phyloP scores from a whole-genome alignment of 2,888 invertebrate species.

The Leptinotarsa rubiginosa region DNA sequence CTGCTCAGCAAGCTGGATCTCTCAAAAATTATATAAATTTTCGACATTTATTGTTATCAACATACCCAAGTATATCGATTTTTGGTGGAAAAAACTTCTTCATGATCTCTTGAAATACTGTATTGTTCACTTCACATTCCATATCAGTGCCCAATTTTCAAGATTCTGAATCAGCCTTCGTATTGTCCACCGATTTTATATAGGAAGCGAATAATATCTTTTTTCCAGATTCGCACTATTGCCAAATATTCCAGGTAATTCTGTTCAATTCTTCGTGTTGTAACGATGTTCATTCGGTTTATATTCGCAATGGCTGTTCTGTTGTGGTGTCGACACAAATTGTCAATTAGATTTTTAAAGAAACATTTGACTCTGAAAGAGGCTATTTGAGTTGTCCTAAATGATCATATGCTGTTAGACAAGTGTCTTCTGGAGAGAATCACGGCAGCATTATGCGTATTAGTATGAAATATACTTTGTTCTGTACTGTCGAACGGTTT shows the following conservation, averaged over 20 bases:
- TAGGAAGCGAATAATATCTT: not conserved
- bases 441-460: no score
- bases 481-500: no score
- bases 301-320: slow-evolving; percentile 9
- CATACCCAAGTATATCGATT: not conserved
- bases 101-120: no score
- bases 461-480: no score
- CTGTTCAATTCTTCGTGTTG: not conserved
- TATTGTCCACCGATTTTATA: no score
- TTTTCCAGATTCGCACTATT: slow-evolving; percentile 11
- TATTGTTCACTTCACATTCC: not conserved
- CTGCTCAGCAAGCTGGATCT: not conserved
- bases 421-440: no score
- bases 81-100: not conserved
- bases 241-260: not conserved
- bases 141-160: not conserved
- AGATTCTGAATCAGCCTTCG: no score
- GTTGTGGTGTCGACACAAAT: slow-evolving; percentile 8
- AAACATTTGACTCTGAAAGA: not conserved
- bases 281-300: slow-evolving; percentile 1
- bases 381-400: not conserved
- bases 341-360: not conserved
- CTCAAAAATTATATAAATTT: not conserved
- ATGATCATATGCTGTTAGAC: no score
- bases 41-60: not conserved